These are phyloP conservation scores for Drosophila kohkoa DNA, from an alignment of 1,140 invertebrate species.

Conservation along the genomic window DNA sequence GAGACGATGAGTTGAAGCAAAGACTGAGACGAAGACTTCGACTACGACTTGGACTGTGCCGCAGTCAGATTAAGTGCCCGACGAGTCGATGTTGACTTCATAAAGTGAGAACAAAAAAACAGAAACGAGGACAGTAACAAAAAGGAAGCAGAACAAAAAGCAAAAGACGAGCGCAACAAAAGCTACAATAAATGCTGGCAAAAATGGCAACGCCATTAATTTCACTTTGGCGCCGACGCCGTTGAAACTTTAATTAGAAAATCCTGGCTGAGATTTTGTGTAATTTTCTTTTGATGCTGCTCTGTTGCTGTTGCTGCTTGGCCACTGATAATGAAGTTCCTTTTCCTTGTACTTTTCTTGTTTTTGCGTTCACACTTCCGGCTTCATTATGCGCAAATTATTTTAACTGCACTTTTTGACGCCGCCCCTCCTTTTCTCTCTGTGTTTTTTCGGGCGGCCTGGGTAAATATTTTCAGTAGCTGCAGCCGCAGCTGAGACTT, in stretches of 20 bases:
- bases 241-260: conserved; percentile 82
- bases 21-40: neutral
- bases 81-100: conserved; percentile 65
- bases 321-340: conserved; percentile 74
- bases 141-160: conserved; percentile 18
- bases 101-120: conserved; percentile 41
- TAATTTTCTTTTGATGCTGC: conserved; percentile 66
- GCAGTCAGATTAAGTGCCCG: conserved; percentile 69
- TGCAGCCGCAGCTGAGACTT: conserved; percentile 44
- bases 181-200: conserved; percentile 29
- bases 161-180: conserved; percentile 9
- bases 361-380: conserved; percentile 81
- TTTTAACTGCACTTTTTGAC: conserved; percentile 76
- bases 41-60: too few relatives aligned
- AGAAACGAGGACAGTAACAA: conserved; percentile 7
- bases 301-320: conserved; percentile 30
- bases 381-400: conserved; percentile 82
- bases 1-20: neutral
- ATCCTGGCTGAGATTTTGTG: conserved; percentile 72
- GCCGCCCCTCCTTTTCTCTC: neutral
- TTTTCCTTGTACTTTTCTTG: conserved; percentile 66
- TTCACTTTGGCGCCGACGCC: conserved; percentile 74
- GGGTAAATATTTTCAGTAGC: conserved; percentile 52
- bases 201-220: conserved; percentile 73
- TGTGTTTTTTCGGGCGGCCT: neutral